Evolutionary conservation across 2,888 invertebrate genomes (phyloP), one percentile per base, ranked within the genome.

Genomic region (Torymus texanus): DNA sequence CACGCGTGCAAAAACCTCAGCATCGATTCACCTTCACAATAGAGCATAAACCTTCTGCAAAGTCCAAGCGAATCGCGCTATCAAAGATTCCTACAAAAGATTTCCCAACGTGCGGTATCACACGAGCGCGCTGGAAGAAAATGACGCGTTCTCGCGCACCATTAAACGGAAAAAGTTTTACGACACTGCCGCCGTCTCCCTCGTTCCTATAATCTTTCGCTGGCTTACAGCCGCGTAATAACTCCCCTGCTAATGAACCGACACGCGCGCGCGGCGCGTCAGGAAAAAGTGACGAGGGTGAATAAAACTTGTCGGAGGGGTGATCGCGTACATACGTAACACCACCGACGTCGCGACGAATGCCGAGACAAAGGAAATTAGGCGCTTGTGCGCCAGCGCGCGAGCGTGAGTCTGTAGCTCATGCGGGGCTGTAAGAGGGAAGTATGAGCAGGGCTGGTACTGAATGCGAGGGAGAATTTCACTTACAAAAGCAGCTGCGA

Each of bases 161-260:
- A 83, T 83, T 83, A 84, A 79, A 62, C 81, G 66, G 21, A 66
- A 72, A 79, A 82, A 79, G 80, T 83, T 81, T 83, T 83, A 82
- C 83, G 82, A 83, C 82, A 21, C 2, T 21, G 81, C 77, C 68
- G 56, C 70, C 16, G 14, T 65, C 65, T 50, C 16, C 63, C 41
- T 50, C 41, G 16, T 16, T 50, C 63, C 50, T 41, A 41, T 41
- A 41, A 41, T 8, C 41, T 41, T 41, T 41, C 1, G 41, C 41
- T 41, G 41, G 41, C 8, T 5, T 8, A 41, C 8, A 41, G 41
- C 50, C 50, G 21, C 67, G 78, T 78, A 78, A 78, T 78, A 78
- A 78, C 72, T 72, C 74, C 55, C 50, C 16, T 41, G 75, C 62
- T 79, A 79, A 79, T 63, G 79, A 79, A 74, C 63, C 79, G 50